Evolutionary conservation across 2,888 invertebrate species (phyloP).

Genomic region (Blastobasis lacticolella): DNA sequence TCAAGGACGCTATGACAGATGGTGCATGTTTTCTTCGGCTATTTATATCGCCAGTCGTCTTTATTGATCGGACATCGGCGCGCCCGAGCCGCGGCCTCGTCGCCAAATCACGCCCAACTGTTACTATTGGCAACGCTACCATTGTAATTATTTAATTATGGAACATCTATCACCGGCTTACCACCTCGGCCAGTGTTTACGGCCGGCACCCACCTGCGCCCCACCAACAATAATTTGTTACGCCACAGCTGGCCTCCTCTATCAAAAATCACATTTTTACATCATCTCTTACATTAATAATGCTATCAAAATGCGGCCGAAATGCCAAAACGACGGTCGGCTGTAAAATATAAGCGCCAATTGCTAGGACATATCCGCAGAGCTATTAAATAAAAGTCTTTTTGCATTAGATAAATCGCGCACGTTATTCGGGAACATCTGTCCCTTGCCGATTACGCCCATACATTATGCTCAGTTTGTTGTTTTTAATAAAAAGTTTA

Average conservation of each 20-base stretch:
- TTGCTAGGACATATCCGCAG: constrained; percentile 63
- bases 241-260: constrained; percentile 46
- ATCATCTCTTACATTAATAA: constrained; percentile 59
- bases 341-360: constrained; percentile 63
- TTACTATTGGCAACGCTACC: constrained; percentile 51
- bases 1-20: constrained; percentile 41
- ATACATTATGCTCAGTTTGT: constrained; percentile 73
- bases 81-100: constrained; percentile 22
- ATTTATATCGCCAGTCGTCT: constrained; percentile 40
- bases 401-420: constrained; percentile 73
- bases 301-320: constrained; percentile 55
- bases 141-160: constrained; percentile 39
- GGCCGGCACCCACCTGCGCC: constrained; percentile 34
- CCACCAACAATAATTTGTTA: constrained; percentile 51
- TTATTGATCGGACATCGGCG: constrained; percentile 52
- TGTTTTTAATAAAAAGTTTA: constrained; percentile 75
- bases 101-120: constrained; percentile 51
- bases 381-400: constrained; percentile 73
- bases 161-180: constrained; percentile 3
- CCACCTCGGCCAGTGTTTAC: too few relatives aligned
- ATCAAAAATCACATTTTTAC: constrained; percentile 64
- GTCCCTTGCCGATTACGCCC: constrained; percentile 70
- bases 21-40: constrained; percentile 29
- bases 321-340: constrained; percentile 57
- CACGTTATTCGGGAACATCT: constrained; percentile 70